phyloP scores from a whole-genome alignment of 2,888 invertebrate genomes.

The Trilocha varians region DNA sequence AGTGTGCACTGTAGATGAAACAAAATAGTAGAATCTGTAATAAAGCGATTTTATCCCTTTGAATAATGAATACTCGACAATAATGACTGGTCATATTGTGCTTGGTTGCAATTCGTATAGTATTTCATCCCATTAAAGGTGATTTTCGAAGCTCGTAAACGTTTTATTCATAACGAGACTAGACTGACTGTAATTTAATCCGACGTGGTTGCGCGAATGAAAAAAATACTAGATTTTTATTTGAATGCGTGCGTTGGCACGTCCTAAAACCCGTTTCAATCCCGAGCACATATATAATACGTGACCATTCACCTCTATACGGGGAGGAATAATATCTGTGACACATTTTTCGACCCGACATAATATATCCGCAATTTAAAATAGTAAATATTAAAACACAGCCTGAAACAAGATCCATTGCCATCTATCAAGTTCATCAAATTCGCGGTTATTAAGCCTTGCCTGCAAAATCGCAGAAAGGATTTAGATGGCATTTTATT shows the following conservation, averaged over 20 bases:
- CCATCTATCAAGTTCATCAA: slow-evolving; percentile 35
- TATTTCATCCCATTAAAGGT: background rate
- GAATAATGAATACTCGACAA: slow-evolving; percentile 44
- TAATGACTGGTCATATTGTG: slow-evolving; percentile 47
- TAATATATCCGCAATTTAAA: slow-evolving; percentile 30
- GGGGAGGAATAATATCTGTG: slow-evolving; percentile 43
- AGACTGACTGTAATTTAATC: slow-evolving; percentile 40
- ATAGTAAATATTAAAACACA: slow-evolving; percentile 25
- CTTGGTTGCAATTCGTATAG: slow-evolving; percentile 20
- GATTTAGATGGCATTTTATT: slow-evolving; percentile 46
- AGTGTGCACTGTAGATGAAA: slow-evolving; percentile 3
- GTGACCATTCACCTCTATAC: slow-evolving; percentile 52
- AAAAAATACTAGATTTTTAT: slow-evolving; percentile 33
- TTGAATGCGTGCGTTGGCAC: slow-evolving; percentile 45
- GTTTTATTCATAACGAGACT: slow-evolving; percentile 22
- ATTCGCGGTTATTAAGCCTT: slow-evolving; percentile 33
- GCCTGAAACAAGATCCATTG: slow-evolving; percentile 21
- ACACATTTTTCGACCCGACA: slow-evolving; percentile 22
- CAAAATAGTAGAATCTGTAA: slow-evolving; percentile 30
- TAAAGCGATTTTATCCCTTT: slow-evolving; percentile 34
- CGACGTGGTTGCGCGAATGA: slow-evolving; percentile 26
- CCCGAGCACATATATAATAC: slow-evolving; percentile 45
- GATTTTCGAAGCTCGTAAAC: background rate
- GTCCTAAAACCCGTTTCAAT: slow-evolving; percentile 45
- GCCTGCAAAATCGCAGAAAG: slow-evolving; percentile 17